Conservation (phyloP, 2,797 vertebrate species). For the Cyprinella venusta region DNA sequence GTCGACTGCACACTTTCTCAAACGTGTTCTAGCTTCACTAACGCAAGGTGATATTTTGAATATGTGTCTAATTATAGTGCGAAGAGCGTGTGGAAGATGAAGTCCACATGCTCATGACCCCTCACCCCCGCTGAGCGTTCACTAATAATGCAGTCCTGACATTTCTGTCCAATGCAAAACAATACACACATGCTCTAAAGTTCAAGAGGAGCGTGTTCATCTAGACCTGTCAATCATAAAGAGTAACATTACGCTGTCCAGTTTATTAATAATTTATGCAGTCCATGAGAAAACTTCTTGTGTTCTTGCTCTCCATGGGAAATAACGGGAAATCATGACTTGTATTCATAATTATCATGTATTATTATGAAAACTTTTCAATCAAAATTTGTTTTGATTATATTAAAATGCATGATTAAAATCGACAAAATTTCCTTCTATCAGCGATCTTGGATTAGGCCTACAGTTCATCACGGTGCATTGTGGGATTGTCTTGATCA, state of each 20-base stretch:
- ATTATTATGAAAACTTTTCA: background rate
- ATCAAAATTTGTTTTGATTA: background rate
- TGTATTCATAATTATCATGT: no score
- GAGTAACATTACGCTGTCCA: background rate
- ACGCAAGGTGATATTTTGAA: slow-evolving; percentile 8
- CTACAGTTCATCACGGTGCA: no score
- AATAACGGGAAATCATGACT: background rate
- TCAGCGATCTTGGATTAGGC: no score
- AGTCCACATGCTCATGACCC: background rate
- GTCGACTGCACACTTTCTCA: background rate
- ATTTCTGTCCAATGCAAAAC: background rate
- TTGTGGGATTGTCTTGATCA: no score
- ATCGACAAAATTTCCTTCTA: background rate
- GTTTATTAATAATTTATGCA: background rate
- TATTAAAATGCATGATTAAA: no score
- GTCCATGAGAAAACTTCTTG: no score
- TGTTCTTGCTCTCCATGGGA: no score
- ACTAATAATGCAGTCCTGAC: background rate
- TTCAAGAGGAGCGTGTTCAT: background rate
- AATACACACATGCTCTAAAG: background rate
- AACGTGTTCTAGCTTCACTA: background rate
- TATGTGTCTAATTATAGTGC: background rate
- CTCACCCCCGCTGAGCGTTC: no score
- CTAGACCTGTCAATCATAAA: background rate
- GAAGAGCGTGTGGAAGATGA: background rate